Evolutionary conservation across 2,888 invertebrate genomes (phyloP).

Genomic region (Didymodactylos carnosus): DNA sequence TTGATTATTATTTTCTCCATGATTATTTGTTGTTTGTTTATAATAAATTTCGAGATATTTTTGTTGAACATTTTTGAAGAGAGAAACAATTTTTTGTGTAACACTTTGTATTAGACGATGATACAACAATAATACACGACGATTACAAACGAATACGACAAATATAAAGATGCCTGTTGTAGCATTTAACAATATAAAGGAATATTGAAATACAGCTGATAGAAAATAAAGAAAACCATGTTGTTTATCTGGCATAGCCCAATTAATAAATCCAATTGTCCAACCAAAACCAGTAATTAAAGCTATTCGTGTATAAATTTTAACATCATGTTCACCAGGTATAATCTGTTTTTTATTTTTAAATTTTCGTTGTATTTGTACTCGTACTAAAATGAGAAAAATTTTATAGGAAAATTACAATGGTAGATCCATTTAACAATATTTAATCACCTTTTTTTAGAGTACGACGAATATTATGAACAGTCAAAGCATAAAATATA

Average conservation of each 20-base stretch:
- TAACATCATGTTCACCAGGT: slow-evolving; percentile 14
- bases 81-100: too few species aligned
- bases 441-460: background rate
- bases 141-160: background rate
- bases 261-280: slow-evolving; percentile 5
- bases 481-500: slow-evolving; percentile 6
- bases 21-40: too few species aligned
- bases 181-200: background rate
- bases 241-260: background rate
- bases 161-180: background rate
- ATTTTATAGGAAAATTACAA: too few species aligned
- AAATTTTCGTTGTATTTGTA: background rate
- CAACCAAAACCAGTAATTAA: slow-evolving; percentile 11
- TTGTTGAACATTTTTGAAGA: too few species aligned
- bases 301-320: slow-evolving; percentile 13
- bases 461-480: slow-evolving; percentile 4
- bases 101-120: too few species aligned
- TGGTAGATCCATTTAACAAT: background rate
- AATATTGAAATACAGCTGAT: background rate
- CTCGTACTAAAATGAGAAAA: background rate
- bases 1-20: too few species aligned
- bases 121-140: background rate
- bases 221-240: background rate
- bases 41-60: too few species aligned
- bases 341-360: background rate